Percentiles rank a stretch among this genome's conserved stretches.
Evolutionary conservation across 2,113 vertebrate species (phyloP).

Genomic region (Egretta garzetta): DNA sequence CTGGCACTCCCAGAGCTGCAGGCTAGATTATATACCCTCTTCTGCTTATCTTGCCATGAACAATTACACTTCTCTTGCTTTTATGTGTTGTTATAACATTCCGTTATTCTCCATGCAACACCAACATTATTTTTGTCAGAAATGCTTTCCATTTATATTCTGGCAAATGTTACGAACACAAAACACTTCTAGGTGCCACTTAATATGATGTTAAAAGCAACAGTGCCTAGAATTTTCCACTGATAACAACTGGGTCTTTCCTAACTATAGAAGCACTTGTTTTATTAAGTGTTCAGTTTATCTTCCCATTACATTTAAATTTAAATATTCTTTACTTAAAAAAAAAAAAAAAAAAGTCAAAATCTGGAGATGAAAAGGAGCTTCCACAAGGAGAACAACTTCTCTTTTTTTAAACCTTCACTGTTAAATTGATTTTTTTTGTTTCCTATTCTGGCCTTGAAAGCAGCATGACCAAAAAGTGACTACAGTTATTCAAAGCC

Average conservation of each 20-base stretch:
- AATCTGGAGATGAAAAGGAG: neutral
- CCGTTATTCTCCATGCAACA: neutral
- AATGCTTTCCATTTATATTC: conserved; percentile 58
- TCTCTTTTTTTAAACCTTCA: neutral
- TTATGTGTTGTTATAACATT: neutral
- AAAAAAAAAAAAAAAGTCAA: neutral
- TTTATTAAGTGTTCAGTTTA: conserved; percentile 68
- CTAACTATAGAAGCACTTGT: conserved; percentile 76
- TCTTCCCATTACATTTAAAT: conserved; percentile 55
- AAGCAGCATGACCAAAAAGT: neutral
- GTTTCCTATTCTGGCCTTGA: neutral
- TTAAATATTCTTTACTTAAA: neutral
- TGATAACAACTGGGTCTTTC: conserved; percentile 64
- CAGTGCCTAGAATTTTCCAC: conserved; percentile 69
- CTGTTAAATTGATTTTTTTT: neutral
- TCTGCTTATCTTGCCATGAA: neutral
- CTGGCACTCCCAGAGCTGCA: neutral
- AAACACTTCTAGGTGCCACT: conserved; percentile 67
- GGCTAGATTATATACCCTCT: neutral
- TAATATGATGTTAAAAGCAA: conserved; percentile 54
- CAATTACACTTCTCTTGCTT: neutral
- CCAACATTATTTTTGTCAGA: conserved; percentile 44
- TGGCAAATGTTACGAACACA: conserved; percentile 57
- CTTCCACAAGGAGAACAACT: neutral
- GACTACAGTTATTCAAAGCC: neutral